Evolutionary conservation across 2,797 vertebrate genomes (phyloP).

Genomic region (Poecilia wingei): DNA sequence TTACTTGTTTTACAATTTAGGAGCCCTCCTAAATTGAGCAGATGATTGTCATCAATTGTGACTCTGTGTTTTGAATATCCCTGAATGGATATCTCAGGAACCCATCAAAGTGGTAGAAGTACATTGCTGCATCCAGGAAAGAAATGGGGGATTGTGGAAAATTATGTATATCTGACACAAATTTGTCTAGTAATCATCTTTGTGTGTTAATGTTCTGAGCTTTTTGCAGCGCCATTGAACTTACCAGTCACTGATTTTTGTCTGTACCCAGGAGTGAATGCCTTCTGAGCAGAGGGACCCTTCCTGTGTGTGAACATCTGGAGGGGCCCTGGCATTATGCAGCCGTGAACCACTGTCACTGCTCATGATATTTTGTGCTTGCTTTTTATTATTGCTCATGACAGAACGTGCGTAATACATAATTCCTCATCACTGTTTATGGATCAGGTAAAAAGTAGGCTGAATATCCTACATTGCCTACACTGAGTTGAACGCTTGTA

Average conservation of each 20-base stretch:
- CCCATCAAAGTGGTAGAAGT: background rate
- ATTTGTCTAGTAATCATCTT: background rate
- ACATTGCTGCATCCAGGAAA: background rate
- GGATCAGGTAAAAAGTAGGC: conserved; percentile 15
- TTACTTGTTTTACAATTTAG: background rate
- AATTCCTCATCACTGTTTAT: conserved; percentile 39
- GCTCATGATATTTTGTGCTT: conserved; percentile 36
- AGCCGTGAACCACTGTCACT: conserved; percentile 42
- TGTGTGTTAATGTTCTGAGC: conserved; percentile 10
- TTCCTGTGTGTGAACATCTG: conserved; percentile 47
- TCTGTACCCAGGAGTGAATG: conserved; percentile 51
- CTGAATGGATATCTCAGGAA: conserved; percentile 5
- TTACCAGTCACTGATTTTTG: conserved; percentile 60
- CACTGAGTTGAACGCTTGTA: conserved; percentile 13
- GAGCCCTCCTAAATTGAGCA: conserved; percentile 10
- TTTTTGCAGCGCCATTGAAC: conserved; percentile 52
- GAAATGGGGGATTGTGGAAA: background rate
- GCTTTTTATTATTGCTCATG: conserved; percentile 32
- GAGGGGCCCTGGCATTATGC: conserved; percentile 24
- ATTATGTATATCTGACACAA: background rate
- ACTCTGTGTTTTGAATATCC: background rate
- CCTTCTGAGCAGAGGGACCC: conserved; percentile 35
- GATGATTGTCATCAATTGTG: conserved; percentile 2
- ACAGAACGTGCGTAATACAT: conserved; percentile 42
- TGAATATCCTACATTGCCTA: conserved; percentile 14